Conservation (phyloP, 37 sponge, comb jelly and placozoan species). For the Ianthella basta region DNA sequence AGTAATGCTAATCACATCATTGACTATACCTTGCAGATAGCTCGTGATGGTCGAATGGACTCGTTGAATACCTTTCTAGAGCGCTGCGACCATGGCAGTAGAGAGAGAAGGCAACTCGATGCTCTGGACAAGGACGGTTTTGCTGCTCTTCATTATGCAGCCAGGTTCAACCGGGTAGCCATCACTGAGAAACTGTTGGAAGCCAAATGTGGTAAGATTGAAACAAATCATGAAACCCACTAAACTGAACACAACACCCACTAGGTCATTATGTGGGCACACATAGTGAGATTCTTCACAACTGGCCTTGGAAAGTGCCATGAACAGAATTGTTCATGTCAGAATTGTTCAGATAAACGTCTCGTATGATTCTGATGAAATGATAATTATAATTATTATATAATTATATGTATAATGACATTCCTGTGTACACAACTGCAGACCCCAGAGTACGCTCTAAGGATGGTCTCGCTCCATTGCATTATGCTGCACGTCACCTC, state of each 20-base stretch:
- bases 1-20: too few species aligned
- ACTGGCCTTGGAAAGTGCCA: too few species aligned
- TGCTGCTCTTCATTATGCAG: constrained; percentile 85
- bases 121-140: constrained; percentile 60
- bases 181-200: constrained; percentile 56
- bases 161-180: constrained; percentile 72
- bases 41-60: constrained; percentile 76
- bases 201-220: constrained; percentile 44
- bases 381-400: too few species aligned
- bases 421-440: too few species aligned
- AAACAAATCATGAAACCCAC: too few species aligned
- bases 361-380: too few species aligned
- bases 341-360: too few species aligned
- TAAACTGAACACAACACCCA: too few species aligned
- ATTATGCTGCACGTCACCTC: constrained; percentile 75
- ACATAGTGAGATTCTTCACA: too few species aligned
- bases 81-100: neutral
- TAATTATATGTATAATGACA: too few species aligned
- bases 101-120: neutral
- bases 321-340: too few species aligned
- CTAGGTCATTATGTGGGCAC: neutral
- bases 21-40: too few species aligned
- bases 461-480: constrained; percentile 75
- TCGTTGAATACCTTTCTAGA: constrained; percentile 48
- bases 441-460: constrained; percentile 28